Base-by-base conservation (phyloP, 1,140 invertebrate species). In the Procambarus virginalis region DNA sequence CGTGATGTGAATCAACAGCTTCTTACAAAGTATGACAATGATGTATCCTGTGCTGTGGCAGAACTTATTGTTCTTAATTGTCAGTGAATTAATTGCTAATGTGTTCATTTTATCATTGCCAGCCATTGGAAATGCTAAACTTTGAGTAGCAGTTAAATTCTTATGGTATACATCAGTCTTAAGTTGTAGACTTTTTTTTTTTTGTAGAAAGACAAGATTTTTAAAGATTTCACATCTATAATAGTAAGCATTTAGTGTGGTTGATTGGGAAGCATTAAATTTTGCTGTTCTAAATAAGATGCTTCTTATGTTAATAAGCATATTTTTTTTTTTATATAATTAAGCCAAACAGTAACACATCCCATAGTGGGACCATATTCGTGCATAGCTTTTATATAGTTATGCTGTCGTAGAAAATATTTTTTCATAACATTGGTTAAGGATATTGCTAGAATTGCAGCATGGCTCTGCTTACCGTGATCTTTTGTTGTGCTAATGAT, bases 11-110 rank as follows among this genome's bases (percentile, higher is more conserved):
- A 89, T 22, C 73, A 84, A 51, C 75, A 73, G 12, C 88, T 89
- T 55, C 88, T 89, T 70, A 89, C 82, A 45, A 89, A 89, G 81
- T 89, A 89, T 55, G 84, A 89, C 60, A 84, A 84, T 84, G 88
- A 89, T 55, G 88, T 89, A 8, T 75, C 88, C 2, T 79, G 88
- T 84, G 88, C 88, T 68, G 88, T 89, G 45, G 88, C 88, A n/a
- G 88, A 89, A 64, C 88, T 89, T 68, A 89, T 89, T 68, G 76
- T 89, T 79, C 88, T 89, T 12, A 84, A 84, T 78, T 78, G 75
- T 79, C 88, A 89, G 55, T 89, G 73, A 80, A 60, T 34, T 49
- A 58, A 20, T 8, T 58, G 22, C 68, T 45, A 2, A 12, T 76
- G 1, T 75, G 8, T 77, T 46, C 49, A 85, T 85, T 58, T 51